Evolutionary conservation across 2,113 vertebrate genomes (phyloP).

Genomic region (Oreochromis spilurus): DNA sequence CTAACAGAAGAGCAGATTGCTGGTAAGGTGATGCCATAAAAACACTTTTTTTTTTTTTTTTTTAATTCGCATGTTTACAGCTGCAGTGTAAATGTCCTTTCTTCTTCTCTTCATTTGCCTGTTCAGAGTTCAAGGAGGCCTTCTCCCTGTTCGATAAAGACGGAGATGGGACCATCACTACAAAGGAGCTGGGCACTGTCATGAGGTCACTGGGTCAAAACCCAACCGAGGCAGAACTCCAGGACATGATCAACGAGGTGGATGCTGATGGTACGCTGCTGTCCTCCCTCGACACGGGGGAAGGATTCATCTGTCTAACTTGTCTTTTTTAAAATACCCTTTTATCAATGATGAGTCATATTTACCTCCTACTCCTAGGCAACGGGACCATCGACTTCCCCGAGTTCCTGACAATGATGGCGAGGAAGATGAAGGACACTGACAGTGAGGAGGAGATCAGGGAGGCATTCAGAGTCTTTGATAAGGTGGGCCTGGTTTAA

Average conservation of each 20-base stretch:
- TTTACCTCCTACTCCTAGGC: constrained; percentile 63
- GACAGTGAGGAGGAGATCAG: constrained; percentile 98
- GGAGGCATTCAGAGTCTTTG: constrained; percentile 97
- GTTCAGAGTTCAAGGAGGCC: constrained; percentile 97
- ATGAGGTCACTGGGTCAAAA: constrained; percentile 98
- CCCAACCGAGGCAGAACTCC: constrained; percentile 93
- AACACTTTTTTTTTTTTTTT: background rate
- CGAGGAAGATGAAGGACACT: constrained; percentile 99
- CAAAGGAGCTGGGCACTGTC: constrained; percentile 95
- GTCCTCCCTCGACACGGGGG: background rate
- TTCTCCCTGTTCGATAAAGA: constrained; percentile 99
- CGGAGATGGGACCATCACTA: constrained; percentile 97
- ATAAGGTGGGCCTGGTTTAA: constrained; percentile 78
- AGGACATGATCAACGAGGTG: constrained; percentile 99
- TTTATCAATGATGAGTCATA: background rate
- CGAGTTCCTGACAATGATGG: constrained; percentile 99
- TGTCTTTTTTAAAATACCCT: background rate
- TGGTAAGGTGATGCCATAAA: constrained; percentile 72
- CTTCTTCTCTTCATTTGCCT: background rate
- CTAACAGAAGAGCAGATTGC: constrained; percentile 98
- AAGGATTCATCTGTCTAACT: background rate
- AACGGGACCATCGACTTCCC: constrained; percentile 98
- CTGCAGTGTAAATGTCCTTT: background rate
- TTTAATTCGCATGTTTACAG: rapidly evolving
- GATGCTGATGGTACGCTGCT: constrained; percentile 85